These are phyloP conservation scores for Nettapus auritus DNA, from an alignment of 2,113 vertebrate species.

Conservation along the genomic window DNA sequence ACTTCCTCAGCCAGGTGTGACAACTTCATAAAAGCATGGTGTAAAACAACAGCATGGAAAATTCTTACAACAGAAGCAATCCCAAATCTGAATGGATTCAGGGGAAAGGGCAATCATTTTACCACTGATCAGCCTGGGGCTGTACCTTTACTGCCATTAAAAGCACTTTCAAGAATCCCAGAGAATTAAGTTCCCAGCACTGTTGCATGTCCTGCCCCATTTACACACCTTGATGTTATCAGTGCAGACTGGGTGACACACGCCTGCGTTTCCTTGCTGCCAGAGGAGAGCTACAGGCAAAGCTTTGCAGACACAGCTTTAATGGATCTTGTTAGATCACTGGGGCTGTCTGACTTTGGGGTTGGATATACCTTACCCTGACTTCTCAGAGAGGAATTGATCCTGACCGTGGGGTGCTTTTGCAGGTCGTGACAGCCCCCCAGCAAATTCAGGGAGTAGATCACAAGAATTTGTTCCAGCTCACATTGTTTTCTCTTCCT, in stretches of 20 bases:
- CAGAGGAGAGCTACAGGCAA: background rate
- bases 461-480: background rate
- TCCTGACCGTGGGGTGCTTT: conserved; percentile 1
- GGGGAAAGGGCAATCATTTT: background rate
- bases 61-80: background rate
- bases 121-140: background rate
- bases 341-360: background rate
- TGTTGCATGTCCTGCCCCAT: background rate
- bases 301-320: background rate
- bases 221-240: background rate
- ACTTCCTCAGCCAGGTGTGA: background rate
- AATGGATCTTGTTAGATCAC: conserved; percentile 10
- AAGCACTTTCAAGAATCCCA: background rate
- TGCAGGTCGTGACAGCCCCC: background rate
- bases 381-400: background rate
- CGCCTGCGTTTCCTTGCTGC: background rate
- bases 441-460: background rate
- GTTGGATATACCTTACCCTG: conserved; percentile 9
- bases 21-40: fast-evolving
- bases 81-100: background rate
- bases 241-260: background rate
- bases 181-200: background rate
- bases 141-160: background rate
- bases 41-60: background rate
- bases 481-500: background rate